These are phyloP conservation scores for Drosophila nr. perissopoda DNA, from an alignment of 2,888 invertebrate genomes.

Conservation along the genomic window DNA sequence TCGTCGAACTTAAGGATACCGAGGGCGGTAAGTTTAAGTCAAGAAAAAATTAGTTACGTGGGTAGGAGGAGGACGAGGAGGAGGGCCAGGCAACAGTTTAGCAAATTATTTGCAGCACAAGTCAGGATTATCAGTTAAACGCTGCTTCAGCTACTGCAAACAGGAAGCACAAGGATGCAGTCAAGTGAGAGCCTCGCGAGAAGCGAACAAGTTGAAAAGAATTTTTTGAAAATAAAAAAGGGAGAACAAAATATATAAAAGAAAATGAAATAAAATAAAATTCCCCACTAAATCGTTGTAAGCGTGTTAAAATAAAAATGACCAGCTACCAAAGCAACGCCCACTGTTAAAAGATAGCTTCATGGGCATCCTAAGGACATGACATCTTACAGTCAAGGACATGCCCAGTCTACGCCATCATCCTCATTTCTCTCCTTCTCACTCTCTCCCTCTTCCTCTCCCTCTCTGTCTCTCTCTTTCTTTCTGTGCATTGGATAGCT, in stretches of 20 bases:
- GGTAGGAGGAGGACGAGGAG: conserved; percentile 8
- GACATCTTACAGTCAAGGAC: conserved; percentile 73
- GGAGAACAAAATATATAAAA: conserved; percentile 17
- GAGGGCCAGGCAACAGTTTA: conserved; percentile 63
- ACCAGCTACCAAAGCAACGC: conserved; percentile 25
- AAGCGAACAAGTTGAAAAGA: conserved; percentile 44
- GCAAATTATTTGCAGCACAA: conserved; percentile 76
- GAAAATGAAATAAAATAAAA: conserved; percentile 38
- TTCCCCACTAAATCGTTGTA: conserved; percentile 63
- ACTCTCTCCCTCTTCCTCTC: no score
- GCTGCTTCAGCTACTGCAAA: conserved; percentile 29
- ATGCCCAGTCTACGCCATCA: conserved; percentile 30
- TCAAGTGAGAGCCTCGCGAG: conserved; percentile 55
- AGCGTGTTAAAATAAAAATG: conserved; percentile 62
- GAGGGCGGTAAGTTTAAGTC: conserved; percentile 18
- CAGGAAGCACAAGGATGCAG: conserved; percentile 37
- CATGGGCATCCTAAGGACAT: conserved; percentile 20
- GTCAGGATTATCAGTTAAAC: conserved; percentile 78
- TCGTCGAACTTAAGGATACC: conserved; percentile 16
- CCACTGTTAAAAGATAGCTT: conserved; percentile 25
- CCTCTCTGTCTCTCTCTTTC: not conserved
- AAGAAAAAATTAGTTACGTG: not conserved
- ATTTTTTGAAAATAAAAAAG: conserved; percentile 3
- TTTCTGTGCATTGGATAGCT: conserved; percentile 19
- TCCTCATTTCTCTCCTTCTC: conserved; percentile 10